Evolutionary conservation across 2,888 invertebrate genomes (phyloP).

Genomic region (Parasteatoda lunata): DNA sequence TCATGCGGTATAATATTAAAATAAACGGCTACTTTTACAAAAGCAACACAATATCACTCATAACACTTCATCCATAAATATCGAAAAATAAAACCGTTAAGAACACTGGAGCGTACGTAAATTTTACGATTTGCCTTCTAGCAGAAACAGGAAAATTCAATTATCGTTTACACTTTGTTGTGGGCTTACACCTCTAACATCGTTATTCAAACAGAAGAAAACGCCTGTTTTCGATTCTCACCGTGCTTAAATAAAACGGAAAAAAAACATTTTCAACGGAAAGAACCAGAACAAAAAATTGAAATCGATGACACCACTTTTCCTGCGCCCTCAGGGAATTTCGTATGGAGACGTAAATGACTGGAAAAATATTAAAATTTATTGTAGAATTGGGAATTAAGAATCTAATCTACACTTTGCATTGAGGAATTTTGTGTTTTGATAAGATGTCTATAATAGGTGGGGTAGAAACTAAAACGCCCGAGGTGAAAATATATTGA

Average conservation of each 20-base stretch:
- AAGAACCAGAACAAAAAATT: not conserved
- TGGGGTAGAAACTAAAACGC: not conserved
- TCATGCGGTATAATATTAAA: too few relatives aligned
- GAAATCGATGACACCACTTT: not conserved
- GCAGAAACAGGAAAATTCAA: not conserved
- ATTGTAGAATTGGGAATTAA: constrained; percentile 33
- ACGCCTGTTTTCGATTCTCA: not conserved
- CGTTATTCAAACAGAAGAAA: not conserved
- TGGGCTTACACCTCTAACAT: not conserved
- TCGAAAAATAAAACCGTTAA: too few relatives aligned
- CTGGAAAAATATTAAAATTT: constrained; percentile 48
- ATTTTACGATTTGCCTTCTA: too few relatives aligned
- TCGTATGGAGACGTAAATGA: constrained; percentile 8
- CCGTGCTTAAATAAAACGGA: not conserved
- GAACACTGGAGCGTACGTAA: too few relatives aligned
- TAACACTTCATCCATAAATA: too few relatives aligned
- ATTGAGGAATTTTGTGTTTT: not conserved
- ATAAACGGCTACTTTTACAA: too few relatives aligned
- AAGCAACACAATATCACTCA: too few relatives aligned
- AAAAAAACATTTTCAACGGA: not conserved
- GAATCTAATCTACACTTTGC: constrained; percentile 37
- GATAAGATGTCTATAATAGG: not conserved
- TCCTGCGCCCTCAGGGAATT: not conserved
- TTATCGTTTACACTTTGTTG: not conserved
- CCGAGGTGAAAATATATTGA: not conserved